Conservation (phyloP, 2,888 invertebrate genomes). For the Ectobius pallidus region DNA sequence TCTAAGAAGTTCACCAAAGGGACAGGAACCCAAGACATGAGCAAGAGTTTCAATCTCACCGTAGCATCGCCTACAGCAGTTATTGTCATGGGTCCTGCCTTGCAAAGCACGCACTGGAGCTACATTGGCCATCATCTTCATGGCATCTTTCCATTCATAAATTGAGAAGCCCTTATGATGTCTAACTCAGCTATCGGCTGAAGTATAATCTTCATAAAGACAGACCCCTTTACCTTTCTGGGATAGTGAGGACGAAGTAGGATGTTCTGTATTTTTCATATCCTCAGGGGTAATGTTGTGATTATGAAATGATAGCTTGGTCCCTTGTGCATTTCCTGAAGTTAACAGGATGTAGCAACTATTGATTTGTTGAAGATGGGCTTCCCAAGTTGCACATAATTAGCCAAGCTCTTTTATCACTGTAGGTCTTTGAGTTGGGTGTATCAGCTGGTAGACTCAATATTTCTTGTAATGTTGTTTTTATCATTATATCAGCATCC, state of each 20-base stretch:
- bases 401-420: background rate
- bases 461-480: background rate
- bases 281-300: background rate
- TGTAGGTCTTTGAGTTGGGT: background rate
- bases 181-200: background rate
- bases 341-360: background rate
- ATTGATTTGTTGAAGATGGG: too few species aligned
- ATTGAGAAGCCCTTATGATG: background rate
- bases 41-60: too few species aligned
- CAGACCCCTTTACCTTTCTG: background rate
- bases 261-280: background rate
- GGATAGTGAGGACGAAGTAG: background rate
- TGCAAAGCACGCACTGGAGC: background rate
- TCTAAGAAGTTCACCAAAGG: background rate
- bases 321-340: background rate
- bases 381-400: background rate
- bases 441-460: background rate
- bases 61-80: too few species aligned
- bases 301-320: background rate
- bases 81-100: background rate
- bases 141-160: background rate
- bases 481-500: background rate
- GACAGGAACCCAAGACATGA: background rate
- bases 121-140: too few species aligned
- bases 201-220: background rate